Evolutionary conservation across 2,113 vertebrate genomes (phyloP).

Genomic region (Onychorhynchus coronatus): DNA sequence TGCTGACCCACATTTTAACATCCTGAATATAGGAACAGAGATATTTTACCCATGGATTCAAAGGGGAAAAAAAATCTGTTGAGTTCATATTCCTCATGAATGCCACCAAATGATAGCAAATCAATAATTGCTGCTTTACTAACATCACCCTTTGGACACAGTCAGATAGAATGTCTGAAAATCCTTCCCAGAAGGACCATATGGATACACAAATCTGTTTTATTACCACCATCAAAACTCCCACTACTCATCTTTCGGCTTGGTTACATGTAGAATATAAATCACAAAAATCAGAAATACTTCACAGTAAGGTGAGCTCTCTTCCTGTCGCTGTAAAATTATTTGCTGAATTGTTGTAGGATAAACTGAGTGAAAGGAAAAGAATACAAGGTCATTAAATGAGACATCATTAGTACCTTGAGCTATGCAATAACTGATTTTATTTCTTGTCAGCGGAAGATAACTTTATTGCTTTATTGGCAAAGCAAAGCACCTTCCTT

Average conservation of each 20-base stretch:
- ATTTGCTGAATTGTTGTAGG: background rate
- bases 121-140: background rate
- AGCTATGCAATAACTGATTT: background rate
- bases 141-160: background rate
- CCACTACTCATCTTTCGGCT: background rate
- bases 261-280: background rate
- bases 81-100: background rate
- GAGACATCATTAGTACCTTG: background rate
- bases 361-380: background rate
- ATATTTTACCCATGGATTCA: background rate
- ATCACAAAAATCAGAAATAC: background rate
- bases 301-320: background rate
- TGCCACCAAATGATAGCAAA: background rate
- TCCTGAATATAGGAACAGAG: background rate
- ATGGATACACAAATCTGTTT: background rate
- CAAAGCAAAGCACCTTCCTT: background rate
- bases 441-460: background rate
- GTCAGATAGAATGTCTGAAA: background rate
- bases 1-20: slow-evolving; percentile 25
- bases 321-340: background rate
- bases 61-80: background rate
- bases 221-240: background rate
- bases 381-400: background rate
- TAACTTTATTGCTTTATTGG: background rate
- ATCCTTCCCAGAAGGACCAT: background rate